Base-by-base conservation (phyloP, 1,140 invertebrate genomes). In the Lamellibrachia luymesi region DNA sequence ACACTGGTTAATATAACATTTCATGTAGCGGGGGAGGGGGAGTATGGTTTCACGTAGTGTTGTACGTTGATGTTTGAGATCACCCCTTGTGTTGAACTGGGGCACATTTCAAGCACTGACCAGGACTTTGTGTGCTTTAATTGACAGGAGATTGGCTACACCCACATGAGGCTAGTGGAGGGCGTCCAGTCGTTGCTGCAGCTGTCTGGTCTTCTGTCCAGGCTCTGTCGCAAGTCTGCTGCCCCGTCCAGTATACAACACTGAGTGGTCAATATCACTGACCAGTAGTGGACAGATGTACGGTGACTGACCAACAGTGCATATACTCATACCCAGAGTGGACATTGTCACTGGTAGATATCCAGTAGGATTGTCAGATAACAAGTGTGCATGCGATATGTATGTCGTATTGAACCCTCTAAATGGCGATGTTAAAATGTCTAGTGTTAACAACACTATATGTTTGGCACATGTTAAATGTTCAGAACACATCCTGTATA, bases 91-190 rank as follows among this genome's bases (percentile, higher is more conserved):
- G 17, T 90, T 90, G n/a, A 17, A 90, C 80, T n/a, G n/a, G n/a
- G 17, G 80, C 17, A 22, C 17, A n/a, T n/a, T 22, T 90, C 80
- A 90, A 17, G 17, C n/a, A 90, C n/a, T 90, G 17, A 90, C 17
- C 38, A 38, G 38, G 38, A 38, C 38, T 1, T 10, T 94, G 56
- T 93, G 27, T 93, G 13, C 92, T 93, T 92, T 94, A 51, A 64
- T 93, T 97, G 97, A 94, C 95, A 98, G 97, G 98, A 99, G 97
- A 98, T 99, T 95, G 99, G 99, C 6, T 96, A 98, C 51, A 98
- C 98, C 2, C 99, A 99, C 96, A 97, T 99, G 97, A 97, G 98
- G 95, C 98, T 99, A 93, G 97, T 98, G 0, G 98, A 99, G 96
- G 99, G 99, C 91, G 97, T 98, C 1, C 97, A 97, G 91, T 98